Evolutionary conservation across 2,888 invertebrate genomes (phyloP).

Genomic region (Oligia fasciuncula): DNA sequence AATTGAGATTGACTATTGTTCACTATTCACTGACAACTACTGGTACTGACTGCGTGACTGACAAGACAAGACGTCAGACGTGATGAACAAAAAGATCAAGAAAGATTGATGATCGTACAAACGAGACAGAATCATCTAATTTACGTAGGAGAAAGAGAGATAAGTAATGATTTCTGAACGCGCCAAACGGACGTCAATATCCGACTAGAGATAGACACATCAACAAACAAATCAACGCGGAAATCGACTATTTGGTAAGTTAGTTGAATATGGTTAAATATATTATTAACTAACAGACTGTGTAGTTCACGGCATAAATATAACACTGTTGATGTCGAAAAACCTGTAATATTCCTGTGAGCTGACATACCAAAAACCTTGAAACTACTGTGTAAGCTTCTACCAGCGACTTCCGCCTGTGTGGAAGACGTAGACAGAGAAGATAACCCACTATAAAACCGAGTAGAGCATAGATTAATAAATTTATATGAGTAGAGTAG

Average conservation of each 20-base stretch:
- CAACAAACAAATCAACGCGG: background rate
- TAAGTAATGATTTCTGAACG: constrained; percentile 26
- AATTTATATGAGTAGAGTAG: background rate
- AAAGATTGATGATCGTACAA: background rate
- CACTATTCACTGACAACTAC: too few species aligned
- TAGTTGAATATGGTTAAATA: background rate
- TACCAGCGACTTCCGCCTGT: background rate
- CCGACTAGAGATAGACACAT: background rate
- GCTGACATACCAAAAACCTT: background rate
- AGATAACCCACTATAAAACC: background rate
- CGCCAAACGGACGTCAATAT: background rate
- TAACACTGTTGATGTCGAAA: too few species aligned
- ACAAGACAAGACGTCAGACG: too few species aligned
- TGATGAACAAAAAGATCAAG: background rate
- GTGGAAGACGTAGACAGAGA: too few species aligned
- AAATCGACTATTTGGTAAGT: background rate
- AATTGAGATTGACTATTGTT: too few species aligned
- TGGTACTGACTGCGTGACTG: too few species aligned
- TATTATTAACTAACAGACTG: background rate
- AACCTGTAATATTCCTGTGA: background rate
- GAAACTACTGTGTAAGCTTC: background rate
- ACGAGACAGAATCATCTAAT: background rate
- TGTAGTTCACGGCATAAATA: too few species aligned
- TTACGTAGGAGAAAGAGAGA: background rate
- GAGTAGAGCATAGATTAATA: background rate